A percentile compares a stretch with the other conserved stretches of the same genome.
Evolutionary conservation across 2,888 invertebrate genomes (phyloP).

Genomic region (Chrysodeixis includens): DNA sequence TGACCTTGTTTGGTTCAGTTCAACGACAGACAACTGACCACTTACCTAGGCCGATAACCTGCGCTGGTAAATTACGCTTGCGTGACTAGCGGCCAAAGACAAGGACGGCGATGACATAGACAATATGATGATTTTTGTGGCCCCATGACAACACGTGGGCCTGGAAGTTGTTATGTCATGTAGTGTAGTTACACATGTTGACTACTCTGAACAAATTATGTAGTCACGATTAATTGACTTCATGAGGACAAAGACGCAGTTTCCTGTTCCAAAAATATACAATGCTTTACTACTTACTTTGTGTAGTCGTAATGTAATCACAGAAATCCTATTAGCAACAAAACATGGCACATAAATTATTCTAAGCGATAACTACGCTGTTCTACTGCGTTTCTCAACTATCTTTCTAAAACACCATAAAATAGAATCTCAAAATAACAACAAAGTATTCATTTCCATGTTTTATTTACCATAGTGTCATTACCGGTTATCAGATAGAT

Average conservation of each 20-base stretch:
- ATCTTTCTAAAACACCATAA: background rate
- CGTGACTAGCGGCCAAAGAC: constrained; percentile 37
- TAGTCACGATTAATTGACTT: background rate
- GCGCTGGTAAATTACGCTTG: constrained; percentile 46
- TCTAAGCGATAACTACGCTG: no score
- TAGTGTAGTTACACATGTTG: background rate
- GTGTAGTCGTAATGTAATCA: no score
- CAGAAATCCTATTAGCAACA: no score
- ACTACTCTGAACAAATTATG: no score
- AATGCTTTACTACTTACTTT: no score
- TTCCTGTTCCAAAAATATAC: background rate
- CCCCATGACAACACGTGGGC: background rate
- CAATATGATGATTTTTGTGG: constrained; percentile 1
- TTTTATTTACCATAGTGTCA: constrained; percentile 6
- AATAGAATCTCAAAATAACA: background rate
- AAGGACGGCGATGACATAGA: constrained; percentile 6
- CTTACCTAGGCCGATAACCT: constrained; percentile 60
- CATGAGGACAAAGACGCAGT: background rate
- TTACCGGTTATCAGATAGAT: constrained; percentile 27
- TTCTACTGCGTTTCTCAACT: no score
- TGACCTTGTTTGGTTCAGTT: constrained; percentile 45
- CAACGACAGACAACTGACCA: constrained; percentile 49
- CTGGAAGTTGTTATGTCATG: background rate
- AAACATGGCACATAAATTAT: no score
- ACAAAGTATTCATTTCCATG: constrained; percentile 2